phyloP scores from a whole-genome alignment of 1,140 invertebrate species.

The Wiebesia pumilae region DNA sequence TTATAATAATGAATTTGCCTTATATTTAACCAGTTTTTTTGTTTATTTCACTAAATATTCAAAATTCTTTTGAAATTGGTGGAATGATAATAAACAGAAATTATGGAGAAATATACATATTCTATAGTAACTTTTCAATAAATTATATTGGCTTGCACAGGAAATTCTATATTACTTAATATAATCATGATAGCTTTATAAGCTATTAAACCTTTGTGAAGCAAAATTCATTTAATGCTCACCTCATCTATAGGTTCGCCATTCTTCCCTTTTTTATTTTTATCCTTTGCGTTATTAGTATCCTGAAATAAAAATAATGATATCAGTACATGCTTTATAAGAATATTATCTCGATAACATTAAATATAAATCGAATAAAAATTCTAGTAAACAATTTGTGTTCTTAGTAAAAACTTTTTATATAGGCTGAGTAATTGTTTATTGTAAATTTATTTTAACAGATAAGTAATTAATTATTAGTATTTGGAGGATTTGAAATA shows the following conservation, averaged over 20 bases:
- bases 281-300: conserved; percentile 40
- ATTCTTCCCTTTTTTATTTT: conserved; percentile 49
- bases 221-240: conserved; percentile 24
- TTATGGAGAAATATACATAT: background rate
- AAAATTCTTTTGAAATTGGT: background rate
- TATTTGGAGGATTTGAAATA: too few species aligned
- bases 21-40: too few species aligned
- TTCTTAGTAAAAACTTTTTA: background rate
- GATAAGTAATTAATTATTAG: too few species aligned
- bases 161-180: conserved; percentile 21
- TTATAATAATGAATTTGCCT: too few species aligned
- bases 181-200: background rate
- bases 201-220: background rate
- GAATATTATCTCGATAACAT: background rate
- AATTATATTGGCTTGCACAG: conserved; percentile 9
- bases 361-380: background rate
- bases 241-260: conserved; percentile 46
- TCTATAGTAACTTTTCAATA: background rate
- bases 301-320: conserved; percentile 31
- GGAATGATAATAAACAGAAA: background rate
- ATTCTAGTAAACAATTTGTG: background rate
- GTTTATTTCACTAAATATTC: too few species aligned
- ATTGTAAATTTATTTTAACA: background rate
- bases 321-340: background rate
- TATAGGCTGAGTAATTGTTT: background rate